phyloP scores from a whole-genome alignment of 1,140 invertebrate species.

The Neelides sp. region DNA sequence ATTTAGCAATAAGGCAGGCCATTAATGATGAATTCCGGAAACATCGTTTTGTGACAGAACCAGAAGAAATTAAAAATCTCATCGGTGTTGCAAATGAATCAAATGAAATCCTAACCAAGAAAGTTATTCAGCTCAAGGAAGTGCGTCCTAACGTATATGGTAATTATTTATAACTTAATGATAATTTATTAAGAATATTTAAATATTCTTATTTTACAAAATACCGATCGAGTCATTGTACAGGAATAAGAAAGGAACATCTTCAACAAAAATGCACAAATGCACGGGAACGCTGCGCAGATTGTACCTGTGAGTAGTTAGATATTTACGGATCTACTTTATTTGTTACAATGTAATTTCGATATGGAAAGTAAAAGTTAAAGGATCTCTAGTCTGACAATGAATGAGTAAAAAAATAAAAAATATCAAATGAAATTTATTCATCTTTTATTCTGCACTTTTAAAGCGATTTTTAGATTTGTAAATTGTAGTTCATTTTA shows the following conservation, averaged over 20 bases:
- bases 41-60: constrained; percentile 10
- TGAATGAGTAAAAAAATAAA: no score
- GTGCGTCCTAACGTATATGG: constrained; percentile 20
- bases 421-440: no score
- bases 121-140: constrained; percentile 26
- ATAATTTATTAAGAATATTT: not conserved
- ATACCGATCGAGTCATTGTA: not conserved
- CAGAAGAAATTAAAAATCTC: constrained; percentile 17
- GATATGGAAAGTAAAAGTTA: no score
- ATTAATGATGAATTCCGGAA: constrained; percentile 27
- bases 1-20: constrained; percentile 12
- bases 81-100: constrained; percentile 24
- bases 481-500: no score
- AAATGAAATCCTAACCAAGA: constrained; percentile 21
- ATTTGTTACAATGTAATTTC: no score
- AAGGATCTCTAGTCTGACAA: no score
- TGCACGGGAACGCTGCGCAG: constrained; percentile 19
- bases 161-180: constrained; percentile 8
- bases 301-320: constrained; percentile 27
- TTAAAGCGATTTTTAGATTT: no score
- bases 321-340: no score
- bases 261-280: constrained; percentile 18
- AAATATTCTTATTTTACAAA: not conserved
- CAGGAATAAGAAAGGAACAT: constrained; percentile 22
- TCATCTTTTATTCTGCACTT: no score